Percentiles rank a stretch among this genome's conserved stretches.
phyloP scores from a whole-genome alignment of 2,888 invertebrate genomes.

The Mesochorus sp. region DNA sequence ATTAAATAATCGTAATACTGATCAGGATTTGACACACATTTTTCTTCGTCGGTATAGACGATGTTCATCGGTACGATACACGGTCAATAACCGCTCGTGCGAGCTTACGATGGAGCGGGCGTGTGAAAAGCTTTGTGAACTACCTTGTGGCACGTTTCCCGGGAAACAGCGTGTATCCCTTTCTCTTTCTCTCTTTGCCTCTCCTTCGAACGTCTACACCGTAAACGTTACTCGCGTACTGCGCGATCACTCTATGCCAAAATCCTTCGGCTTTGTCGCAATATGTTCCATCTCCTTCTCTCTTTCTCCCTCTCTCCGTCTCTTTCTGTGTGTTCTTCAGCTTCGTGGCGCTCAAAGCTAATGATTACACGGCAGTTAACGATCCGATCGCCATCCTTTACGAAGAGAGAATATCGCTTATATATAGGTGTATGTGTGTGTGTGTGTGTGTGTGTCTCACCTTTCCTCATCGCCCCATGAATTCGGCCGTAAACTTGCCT shows the following conservation, averaged over 20 bases:
- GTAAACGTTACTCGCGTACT: constrained; percentile 37
- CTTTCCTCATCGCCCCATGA: constrained; percentile 37
- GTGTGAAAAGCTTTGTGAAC: constrained; percentile 44
- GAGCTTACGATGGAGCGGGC: constrained; percentile 12
- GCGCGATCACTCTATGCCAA: constrained; percentile 44
- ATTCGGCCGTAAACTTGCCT: constrained; percentile 34
- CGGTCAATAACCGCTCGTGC: constrained; percentile 37
- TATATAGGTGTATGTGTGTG: constrained; percentile 48
- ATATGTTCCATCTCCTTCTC: not conserved
- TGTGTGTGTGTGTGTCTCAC: constrained; percentile 51
- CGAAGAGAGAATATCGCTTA: constrained; percentile 3
- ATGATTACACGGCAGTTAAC: constrained; percentile 78
- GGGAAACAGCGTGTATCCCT: constrained; percentile 28
- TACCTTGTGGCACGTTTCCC: constrained; percentile 31
- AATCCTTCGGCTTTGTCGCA: constrained; percentile 35
- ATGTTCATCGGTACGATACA: constrained; percentile 4
- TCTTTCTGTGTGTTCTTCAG: constrained; percentile 62
- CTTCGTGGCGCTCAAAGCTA: constrained; percentile 72
- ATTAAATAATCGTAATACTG: not conserved
- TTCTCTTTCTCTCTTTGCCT: constrained; percentile 1
- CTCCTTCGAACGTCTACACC: constrained; percentile 28
- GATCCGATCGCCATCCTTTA: constrained; percentile 65
- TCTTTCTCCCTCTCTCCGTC: constrained; percentile 6
- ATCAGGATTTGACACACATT: not conserved
- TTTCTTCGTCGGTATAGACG: not conserved